Evolutionary conservation across 92 coral and sea anemone species (phyloP).

Genomic region (Chrysogorgia sp.): DNA sequence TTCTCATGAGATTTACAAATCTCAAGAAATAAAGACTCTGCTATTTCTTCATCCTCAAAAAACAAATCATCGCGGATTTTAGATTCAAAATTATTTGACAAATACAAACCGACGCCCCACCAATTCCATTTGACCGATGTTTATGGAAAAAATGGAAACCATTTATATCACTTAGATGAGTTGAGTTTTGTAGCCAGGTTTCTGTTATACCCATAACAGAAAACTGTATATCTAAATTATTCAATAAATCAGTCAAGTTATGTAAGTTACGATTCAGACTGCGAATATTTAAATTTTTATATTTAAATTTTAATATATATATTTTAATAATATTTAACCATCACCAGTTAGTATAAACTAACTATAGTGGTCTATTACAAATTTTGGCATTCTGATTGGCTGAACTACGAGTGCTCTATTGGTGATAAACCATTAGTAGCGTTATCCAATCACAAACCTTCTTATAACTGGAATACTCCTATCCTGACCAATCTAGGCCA

Average conservation of each 20-base stretch:
- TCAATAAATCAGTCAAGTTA: constrained; percentile 11
- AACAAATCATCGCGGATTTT: background rate
- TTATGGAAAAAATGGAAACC: constrained; percentile 9
- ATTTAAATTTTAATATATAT: too few relatives aligned
- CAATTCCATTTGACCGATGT: background rate
- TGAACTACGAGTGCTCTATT: too few relatives aligned
- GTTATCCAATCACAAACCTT: too few relatives aligned
- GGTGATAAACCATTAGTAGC: too few relatives aligned
- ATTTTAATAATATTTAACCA: too few relatives aligned
- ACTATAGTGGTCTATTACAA: too few relatives aligned
- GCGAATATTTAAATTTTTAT: constrained; percentile 22
- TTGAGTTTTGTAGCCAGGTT: constrained; percentile 6
- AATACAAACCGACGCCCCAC: constrained; percentile 19
- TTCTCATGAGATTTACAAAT: constrained; percentile 4
- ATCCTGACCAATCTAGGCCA: too few relatives aligned
- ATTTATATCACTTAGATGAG: background rate
- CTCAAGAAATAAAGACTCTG: constrained; percentile 19
- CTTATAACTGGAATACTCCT: too few relatives aligned
- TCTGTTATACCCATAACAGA: too few relatives aligned
- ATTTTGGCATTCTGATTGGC: too few relatives aligned
- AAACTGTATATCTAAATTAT: background rate
- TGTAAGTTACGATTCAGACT: constrained; percentile 14
- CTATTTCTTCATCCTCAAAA: background rate
- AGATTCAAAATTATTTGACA: background rate
- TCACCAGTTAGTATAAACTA: too few relatives aligned